Conservation (phyloP, 1,140 invertebrate species). For the Bombus turneri region DNA sequence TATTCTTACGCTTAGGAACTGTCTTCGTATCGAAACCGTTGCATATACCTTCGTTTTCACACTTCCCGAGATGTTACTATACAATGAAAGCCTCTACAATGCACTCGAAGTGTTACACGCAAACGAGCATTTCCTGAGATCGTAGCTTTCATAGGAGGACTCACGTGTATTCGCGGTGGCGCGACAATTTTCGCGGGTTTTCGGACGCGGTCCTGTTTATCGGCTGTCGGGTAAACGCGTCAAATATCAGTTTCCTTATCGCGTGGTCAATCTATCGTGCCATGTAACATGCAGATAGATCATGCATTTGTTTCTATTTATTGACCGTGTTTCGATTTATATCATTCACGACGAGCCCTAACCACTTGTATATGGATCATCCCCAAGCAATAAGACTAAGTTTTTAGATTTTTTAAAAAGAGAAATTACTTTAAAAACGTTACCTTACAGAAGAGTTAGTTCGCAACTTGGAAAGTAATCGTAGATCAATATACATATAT, state of each 20-base stretch:
- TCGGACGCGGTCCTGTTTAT: background rate
- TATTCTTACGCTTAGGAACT: no score
- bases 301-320: constrained; percentile 2
- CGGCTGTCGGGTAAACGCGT: background rate
- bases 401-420: background rate
- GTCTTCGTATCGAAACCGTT: no score
- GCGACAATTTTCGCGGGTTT: background rate
- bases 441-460: no score
- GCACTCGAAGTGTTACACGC: no score
- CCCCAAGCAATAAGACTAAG: no score
- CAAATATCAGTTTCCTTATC: constrained; percentile 35
- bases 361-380: background rate
- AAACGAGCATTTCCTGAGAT: background rate
- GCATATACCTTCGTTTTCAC: no score
- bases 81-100: no score
- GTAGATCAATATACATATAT: no score
- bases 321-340: background rate
- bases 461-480: no score
- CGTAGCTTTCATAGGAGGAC: background rate
- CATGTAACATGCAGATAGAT: background rate
- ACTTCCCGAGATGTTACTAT: no score
- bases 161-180: background rate
- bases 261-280: background rate
- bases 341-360: no score
- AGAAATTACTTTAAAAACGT: background rate